Conservation (phyloP, 2,888 invertebrate genomes). For the Polydrusus tereticollis region DNA sequence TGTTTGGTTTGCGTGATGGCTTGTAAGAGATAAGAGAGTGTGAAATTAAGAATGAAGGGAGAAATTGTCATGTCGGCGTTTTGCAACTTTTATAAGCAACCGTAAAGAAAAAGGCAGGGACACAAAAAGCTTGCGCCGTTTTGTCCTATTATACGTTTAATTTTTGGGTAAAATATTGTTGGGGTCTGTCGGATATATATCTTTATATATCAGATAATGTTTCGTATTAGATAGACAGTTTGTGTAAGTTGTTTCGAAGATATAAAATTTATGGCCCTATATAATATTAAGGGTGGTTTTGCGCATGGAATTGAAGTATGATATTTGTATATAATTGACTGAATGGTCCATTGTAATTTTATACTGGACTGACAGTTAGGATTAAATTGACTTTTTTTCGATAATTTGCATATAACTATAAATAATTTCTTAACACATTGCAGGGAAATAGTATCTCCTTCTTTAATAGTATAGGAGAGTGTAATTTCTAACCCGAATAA, state of each 20-base stretch:
- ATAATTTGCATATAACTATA: too few species aligned
- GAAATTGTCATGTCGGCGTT: constrained; percentile 38
- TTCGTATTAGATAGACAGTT: not conserved
- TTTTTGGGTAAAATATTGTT: constrained; percentile 23
- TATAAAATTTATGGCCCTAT: not conserved
- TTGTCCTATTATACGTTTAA: constrained; percentile 21
- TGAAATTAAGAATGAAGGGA: constrained; percentile 44
- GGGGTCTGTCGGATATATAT: not conserved
- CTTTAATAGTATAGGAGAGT: too few species aligned
- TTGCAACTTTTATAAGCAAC: constrained; percentile 35
- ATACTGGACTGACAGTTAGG: too few species aligned
- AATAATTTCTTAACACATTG: too few species aligned
- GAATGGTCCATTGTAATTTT: too few species aligned
- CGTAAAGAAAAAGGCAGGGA: constrained; percentile 24
- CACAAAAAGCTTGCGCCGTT: constrained; percentile 9
- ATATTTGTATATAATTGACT: too few species aligned
- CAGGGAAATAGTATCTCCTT: too few species aligned
- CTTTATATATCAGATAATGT: not conserved
- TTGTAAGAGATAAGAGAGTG: constrained; percentile 43
- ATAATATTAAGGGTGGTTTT: not conserved
- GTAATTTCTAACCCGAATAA: too few species aligned
- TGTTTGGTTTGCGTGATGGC: constrained; percentile 46
- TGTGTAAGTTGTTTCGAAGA: not conserved
- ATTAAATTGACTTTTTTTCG: too few species aligned
- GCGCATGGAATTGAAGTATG: too few species aligned